These are phyloP conservation scores for Clunio marinus DNA, from an alignment of 2,888 invertebrate species.

Conservation along the genomic window DNA sequence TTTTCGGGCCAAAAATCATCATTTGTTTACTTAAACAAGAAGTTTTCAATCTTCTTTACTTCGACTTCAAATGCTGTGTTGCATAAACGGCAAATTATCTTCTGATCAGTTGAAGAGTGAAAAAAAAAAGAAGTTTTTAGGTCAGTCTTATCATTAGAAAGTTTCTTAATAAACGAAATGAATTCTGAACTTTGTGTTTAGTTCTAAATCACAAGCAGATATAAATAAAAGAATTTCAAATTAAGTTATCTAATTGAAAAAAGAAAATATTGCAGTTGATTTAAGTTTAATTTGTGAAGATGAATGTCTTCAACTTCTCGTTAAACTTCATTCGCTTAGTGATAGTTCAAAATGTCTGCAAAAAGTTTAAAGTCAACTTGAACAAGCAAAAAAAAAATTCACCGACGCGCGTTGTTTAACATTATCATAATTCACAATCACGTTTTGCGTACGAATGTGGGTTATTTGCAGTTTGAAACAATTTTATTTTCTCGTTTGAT, in stretches of 20 bases:
- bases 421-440: conserved; percentile 33
- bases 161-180: no score
- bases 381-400: background rate
- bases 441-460: conserved; percentile 25
- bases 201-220: background rate
- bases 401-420: conserved; percentile 24
- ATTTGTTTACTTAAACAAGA: background rate
- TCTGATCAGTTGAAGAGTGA: no score
- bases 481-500: background rate
- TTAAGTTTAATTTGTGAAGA: no score
- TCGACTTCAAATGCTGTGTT: conserved; percentile 9
- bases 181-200: no score
- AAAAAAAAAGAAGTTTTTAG: no score
- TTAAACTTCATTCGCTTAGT: background rate
- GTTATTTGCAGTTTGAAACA: conserved; percentile 21
- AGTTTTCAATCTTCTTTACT: background rate
- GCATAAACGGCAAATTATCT: conserved; percentile 5
- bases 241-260: no score
- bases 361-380: background rate
- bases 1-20: conserved; percentile 5
- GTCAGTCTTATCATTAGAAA: background rate
- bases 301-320: no score
- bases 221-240: no score
- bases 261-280: no score
- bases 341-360: conserved; percentile 12